These are phyloP conservation scores for Poliocrania exsul DNA, from an alignment of 2,797 vertebrate genomes.

Conservation along the genomic window DNA sequence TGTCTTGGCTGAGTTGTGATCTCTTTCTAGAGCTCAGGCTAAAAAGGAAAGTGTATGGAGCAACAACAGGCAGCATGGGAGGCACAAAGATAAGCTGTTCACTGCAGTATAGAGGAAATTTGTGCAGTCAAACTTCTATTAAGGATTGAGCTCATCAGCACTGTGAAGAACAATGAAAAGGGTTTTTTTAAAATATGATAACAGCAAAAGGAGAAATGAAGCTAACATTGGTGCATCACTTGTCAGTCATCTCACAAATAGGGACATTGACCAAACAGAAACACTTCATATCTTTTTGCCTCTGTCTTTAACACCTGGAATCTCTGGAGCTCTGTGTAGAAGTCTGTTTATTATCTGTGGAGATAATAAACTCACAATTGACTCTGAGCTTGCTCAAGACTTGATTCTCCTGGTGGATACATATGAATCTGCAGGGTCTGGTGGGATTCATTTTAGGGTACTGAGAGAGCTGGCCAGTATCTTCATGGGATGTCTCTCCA, in stretches of 20 bases:
- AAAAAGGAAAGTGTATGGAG: background rate
- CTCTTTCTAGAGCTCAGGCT: background rate
- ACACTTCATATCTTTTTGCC: accelerated
- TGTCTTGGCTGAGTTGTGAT: background rate
- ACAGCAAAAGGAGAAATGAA: background rate
- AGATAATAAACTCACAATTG: background rate
- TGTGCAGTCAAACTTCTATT: background rate
- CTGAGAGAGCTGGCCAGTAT: background rate
- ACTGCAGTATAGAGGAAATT: accelerated
- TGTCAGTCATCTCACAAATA: background rate
- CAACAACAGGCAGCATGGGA: background rate
- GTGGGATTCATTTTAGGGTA: background rate
- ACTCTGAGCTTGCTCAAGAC: background rate
- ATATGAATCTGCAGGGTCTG: background rate
- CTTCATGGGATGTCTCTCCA: background rate
- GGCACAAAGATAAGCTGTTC: background rate
- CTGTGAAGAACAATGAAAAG: background rate
- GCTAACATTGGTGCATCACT: background rate
- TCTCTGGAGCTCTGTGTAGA: background rate
- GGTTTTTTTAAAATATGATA: background rate
- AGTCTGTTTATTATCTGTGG: background rate
- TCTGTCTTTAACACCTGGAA: background rate
- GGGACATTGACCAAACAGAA: background rate
- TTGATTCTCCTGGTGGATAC: background rate
- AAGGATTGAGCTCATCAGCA: background rate